Evolutionary conservation across 1,140 invertebrate species (phyloP), one percentile per base, ranked within the genome.

Genomic region (Coenobita brevimanus): DNA sequence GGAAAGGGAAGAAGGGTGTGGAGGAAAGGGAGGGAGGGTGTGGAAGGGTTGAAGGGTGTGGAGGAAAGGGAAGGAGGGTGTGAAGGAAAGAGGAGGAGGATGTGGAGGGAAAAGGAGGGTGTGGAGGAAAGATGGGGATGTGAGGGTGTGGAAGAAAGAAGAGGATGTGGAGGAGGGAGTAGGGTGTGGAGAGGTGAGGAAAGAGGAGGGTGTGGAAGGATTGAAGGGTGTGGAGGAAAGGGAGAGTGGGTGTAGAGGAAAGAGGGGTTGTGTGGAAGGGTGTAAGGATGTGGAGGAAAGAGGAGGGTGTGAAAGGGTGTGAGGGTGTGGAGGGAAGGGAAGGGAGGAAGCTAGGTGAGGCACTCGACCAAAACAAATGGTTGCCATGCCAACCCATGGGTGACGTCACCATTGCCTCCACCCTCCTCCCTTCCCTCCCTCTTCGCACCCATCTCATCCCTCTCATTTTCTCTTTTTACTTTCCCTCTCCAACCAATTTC

Each of bases 361-460:
- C 2, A 54, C 24, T 17, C 57, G n/a, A 24, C 30, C 46, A 30
- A 79, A 79, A 79, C 75, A 79, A 79, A 79, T 27, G 46, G 75
- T 79, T 79, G 54, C 46, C 50, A 79, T 79, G 75, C 3, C 75
- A 43, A 79, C 67, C 17, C 2, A 8, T 0, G 13, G 10, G 67
- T 71, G 67, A 71, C 67, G 67, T 27, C 36, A 36, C 33, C 2
- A 17, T 3, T 38, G 17, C 21, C 13, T 17, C 50, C 17, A 17
- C 36, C 41, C 3, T 30, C 13, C 41, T 4, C 10, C 33, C 67
- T 38, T 17, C 67, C 36, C 67, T 38, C n/a, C n/a, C n/a, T n/a
- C n/a, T n/a, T n/a, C n/a, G n/a, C n/a, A n/a, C n/a, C n/a, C n/a
- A n/a, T n/a, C n/a, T n/a, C n/a, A n/a, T n/a, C n/a, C n/a, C n/a